Evolutionary conservation across 1,140 invertebrate species (phyloP).

Genomic region (Drosophila cardini): DNA sequence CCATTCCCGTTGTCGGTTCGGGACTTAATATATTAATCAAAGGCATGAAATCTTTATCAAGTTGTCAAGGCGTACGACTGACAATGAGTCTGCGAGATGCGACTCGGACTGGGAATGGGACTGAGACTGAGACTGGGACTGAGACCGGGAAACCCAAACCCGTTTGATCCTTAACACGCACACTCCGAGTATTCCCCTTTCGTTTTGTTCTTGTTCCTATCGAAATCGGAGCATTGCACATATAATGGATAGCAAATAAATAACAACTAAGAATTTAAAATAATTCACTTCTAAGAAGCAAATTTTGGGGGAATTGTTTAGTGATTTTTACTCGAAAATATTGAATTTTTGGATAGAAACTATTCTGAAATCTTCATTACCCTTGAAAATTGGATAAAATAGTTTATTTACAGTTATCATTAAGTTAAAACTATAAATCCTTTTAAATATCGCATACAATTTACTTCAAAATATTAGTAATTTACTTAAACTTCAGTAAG

Average conservation of each 20-base stretch:
- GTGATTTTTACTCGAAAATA: too few species aligned
- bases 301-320: too few species aligned
- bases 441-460: too few species aligned
- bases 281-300: too few species aligned
- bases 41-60: constrained; percentile 83
- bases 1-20: constrained; percentile 14
- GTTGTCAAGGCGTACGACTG: constrained; percentile 69
- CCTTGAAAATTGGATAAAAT: too few species aligned
- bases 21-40: constrained; percentile 81
- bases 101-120: constrained; percentile 14
- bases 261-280: constrained; percentile 24
- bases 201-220: constrained; percentile 5
- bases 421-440: too few species aligned
- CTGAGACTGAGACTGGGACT: constrained; percentile 8
- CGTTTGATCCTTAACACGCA: constrained; percentile 81
- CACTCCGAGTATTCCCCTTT: background rate
- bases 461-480: too few species aligned
- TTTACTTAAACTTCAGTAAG: too few species aligned
- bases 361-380: too few species aligned
- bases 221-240: constrained; percentile 54
- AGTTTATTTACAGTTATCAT: too few species aligned
- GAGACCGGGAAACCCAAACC: constrained; percentile 45
- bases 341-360: too few species aligned
- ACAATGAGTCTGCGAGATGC: constrained; percentile 47
- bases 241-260: constrained; percentile 26